These are phyloP conservation scores for Cricetomys ansorgei DNA, from an alignment of 2,113 vertebrate genomes.

Conservation along the genomic window DNA sequence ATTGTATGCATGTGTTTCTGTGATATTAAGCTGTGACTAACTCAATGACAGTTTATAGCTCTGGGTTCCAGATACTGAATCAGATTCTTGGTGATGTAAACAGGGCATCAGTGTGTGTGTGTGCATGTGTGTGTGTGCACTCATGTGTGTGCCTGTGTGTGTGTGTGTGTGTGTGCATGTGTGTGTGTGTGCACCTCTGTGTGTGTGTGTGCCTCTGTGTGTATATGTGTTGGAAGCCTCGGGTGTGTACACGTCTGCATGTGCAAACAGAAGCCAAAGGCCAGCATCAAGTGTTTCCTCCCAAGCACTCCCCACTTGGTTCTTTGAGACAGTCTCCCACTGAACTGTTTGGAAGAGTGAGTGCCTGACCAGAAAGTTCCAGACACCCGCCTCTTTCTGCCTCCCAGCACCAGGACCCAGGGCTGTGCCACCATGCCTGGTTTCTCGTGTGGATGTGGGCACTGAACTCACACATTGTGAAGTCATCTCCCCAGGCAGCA, in stretches of 20 bases:
- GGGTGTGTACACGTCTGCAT: background rate
- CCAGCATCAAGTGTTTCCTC: background rate
- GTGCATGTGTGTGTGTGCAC: background rate
- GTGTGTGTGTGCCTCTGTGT: background rate
- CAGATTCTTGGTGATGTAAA: background rate
- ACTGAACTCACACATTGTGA: background rate
- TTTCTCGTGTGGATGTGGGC: background rate
- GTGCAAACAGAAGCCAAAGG: background rate
- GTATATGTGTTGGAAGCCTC: background rate
- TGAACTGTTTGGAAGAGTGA: background rate
- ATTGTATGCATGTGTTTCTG: too few species aligned
- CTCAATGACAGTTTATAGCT: background rate
- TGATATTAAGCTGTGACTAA: background rate
- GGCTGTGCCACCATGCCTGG: background rate
- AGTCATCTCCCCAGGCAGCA: background rate
- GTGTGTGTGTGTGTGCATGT: too few species aligned
- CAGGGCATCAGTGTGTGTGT: background rate
- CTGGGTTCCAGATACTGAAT: background rate
- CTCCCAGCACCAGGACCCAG: too few species aligned
- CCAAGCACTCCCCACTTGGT: background rate
- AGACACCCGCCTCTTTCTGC: background rate
- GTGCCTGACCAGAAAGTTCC: too few species aligned
- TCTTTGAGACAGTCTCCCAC: background rate
- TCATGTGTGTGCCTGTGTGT: background rate
- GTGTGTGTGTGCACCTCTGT: background rate